These are phyloP conservation scores for Schizotus pectinicornis DNA, from an alignment of 2,888 invertebrate genomes.

Conservation along the genomic window DNA sequence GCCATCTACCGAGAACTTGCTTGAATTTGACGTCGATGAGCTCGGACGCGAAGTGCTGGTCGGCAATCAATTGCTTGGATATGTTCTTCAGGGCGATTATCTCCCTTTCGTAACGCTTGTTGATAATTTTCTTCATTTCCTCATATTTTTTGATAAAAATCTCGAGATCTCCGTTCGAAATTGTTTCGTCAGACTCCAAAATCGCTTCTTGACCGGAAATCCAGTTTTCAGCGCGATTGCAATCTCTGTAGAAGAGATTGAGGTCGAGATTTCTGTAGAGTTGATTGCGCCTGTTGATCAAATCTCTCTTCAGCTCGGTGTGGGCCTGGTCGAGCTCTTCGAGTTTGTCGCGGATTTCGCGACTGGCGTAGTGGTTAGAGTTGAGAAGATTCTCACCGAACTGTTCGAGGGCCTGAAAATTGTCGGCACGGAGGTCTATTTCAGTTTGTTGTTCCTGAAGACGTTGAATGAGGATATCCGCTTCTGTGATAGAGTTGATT, in stretches of 20 bases:
- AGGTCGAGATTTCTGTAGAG: conserved; percentile 98
- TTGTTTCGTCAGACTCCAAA: conserved; percentile 83
- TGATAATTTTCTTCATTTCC: conserved; percentile 99
- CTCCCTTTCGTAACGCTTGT: conserved; percentile 96
- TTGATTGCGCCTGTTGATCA: conserved; percentile 95
- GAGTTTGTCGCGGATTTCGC: conserved; percentile 94
- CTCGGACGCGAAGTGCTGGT: conserved; percentile 92
- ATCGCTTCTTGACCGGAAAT: conserved; percentile 99
- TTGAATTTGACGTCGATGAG: conserved; percentile 91
- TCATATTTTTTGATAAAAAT: conserved; percentile 99
- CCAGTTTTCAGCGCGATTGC: conserved; percentile 99
- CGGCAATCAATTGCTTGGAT: conserved; percentile 92
- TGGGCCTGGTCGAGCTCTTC: conserved; percentile 90
- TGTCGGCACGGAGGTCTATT: conserved; percentile 97
- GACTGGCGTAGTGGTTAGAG: conserved; percentile 95
- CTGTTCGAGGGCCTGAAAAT: conserved; percentile 96
- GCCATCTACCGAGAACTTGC: conserved; percentile 92
- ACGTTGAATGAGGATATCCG: conserved; percentile 97
- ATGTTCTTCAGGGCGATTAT: conserved; percentile 92
- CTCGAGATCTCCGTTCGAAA: conserved; percentile 92
- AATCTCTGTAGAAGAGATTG: conserved; percentile 97
- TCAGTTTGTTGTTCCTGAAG: conserved; percentile 92
- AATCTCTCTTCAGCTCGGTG: conserved; percentile 92
- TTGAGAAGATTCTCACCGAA: conserved; percentile 96
- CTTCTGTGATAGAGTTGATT: conserved; percentile 98